These are phyloP conservation scores for Monomorium pharaonis DNA, from an alignment of 1,140 invertebrate species.

Conservation along the genomic window DNA sequence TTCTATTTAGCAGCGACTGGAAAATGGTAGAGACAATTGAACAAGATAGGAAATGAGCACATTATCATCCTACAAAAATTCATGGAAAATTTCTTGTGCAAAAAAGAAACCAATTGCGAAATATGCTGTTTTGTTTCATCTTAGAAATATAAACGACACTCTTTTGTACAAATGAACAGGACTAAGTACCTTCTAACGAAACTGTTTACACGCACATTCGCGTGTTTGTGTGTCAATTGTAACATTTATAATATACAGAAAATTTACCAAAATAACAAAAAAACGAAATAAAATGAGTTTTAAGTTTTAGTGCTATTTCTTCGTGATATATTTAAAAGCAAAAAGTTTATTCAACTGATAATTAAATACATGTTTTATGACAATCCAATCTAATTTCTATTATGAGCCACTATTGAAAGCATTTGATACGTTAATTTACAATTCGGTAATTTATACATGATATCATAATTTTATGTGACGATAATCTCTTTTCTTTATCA, in stretches of 20 bases:
- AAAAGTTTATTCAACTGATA: background rate
- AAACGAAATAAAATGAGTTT: background rate
- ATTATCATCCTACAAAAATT: slow-evolving; percentile 48
- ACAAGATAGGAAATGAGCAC: slow-evolving; percentile 34
- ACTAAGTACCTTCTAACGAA: background rate
- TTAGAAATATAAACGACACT: background rate
- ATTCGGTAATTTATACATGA: slow-evolving; percentile 6
- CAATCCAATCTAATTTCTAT: background rate
- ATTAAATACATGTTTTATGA: slow-evolving; percentile 4
- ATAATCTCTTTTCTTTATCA: background rate
- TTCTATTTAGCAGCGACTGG: slow-evolving; percentile 80
- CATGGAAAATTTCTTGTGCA: background rate
- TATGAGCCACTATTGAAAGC: slow-evolving; percentile 8
- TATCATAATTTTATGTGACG: background rate
- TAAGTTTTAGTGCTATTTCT: background rate
- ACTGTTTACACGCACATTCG: background rate
- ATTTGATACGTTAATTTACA: background rate
- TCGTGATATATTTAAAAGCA: background rate
- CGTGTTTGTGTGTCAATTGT: background rate
- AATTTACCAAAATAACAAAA: background rate
- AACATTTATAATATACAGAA: background rate
- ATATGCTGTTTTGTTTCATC: background rate
- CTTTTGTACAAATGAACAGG: background rate
- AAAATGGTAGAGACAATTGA: slow-evolving; percentile 68
- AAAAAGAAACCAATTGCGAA: background rate